phyloP scores from a whole-genome alignment of 2,797 vertebrate genomes.

The Enteromius trimaculatus region DNA sequence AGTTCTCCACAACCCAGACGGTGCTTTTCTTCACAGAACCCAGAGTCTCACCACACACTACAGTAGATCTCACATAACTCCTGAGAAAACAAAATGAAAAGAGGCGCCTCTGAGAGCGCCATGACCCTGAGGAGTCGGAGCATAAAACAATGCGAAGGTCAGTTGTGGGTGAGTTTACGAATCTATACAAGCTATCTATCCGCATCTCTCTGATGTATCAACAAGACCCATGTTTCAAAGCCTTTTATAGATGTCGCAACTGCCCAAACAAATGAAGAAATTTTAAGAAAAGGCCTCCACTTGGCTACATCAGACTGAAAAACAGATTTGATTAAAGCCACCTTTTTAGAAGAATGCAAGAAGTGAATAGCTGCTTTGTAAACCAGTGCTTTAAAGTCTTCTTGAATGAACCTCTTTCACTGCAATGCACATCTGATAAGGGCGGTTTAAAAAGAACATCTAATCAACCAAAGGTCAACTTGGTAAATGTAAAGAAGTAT shows the following conservation, averaged over 20 bases:
- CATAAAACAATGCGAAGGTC: slow-evolving; percentile 33
- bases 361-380: slow-evolving; percentile 4
- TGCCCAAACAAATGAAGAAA: not conserved
- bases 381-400: not conserved
- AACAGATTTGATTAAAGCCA: slow-evolving; percentile 10
- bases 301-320: not conserved
- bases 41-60: slow-evolving; percentile 47
- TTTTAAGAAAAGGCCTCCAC: not conserved
- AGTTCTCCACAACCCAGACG: slow-evolving; percentile 57
- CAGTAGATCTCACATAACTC: slow-evolving; percentile 40
- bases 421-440: not conserved
- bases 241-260: not conserved
- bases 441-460: not conserved
- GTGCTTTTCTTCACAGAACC: slow-evolving; percentile 42
- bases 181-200: not conserved
- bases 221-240: not conserved
- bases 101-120: slow-evolving; percentile 23
- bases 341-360: slow-evolving; percentile 5
- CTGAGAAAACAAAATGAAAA: slow-evolving; percentile 56
- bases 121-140: slow-evolving; percentile 9
- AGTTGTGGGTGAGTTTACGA: not conserved
- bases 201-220: not conserved
- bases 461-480: not conserved
- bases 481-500: not conserved
- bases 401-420: not conserved